A percentile compares a stretch with the other conserved stretches of the same genome.
These are phyloP conservation scores for Drosophila orena DNA, from an alignment of 1,140 invertebrate genomes.

Conservation along the genomic window DNA sequence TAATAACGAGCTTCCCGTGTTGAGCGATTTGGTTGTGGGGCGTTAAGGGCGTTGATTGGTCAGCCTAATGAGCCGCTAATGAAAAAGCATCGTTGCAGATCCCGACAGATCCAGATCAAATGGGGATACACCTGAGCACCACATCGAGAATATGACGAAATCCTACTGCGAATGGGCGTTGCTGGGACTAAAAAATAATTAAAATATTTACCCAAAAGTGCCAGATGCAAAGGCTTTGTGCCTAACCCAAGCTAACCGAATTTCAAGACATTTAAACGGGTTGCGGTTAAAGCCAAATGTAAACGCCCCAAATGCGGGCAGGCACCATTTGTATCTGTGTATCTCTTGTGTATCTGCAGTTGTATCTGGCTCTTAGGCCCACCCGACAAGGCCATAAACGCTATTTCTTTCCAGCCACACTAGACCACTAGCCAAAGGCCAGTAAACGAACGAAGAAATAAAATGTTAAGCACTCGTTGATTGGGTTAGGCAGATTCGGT, in stretches of 20 bases:
- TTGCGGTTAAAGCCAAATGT: constrained; percentile 50
- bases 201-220: constrained; percentile 72
- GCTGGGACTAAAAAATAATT: constrained; percentile 48
- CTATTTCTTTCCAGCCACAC: constrained; percentile 20
- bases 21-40: constrained; percentile 38
- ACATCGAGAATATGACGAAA: constrained; percentile 13
- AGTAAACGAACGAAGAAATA: constrained; percentile 22
- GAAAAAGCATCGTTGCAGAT: constrained; percentile 63
- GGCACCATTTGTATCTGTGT: constrained; percentile 37
- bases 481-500: constrained; percentile 17
- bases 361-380: constrained; percentile 42
- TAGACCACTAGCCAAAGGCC: constrained; percentile 14
- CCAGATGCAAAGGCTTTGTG: constrained; percentile 8
- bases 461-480: constrained; percentile 43
- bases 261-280: constrained; percentile 57
- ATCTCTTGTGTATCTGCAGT: constrained; percentile 21
- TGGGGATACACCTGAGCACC: neutral
- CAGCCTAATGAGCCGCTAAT: constrained; percentile 76
- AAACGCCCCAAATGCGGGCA: constrained; percentile 68
- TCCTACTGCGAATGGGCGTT: constrained; percentile 28
- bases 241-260: constrained; percentile 1
- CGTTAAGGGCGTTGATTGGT: constrained; percentile 70
- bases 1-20: constrained; percentile 53
- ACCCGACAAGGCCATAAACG: constrained; percentile 69
- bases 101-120: constrained; percentile 9